Conservation (phyloP, 2,888 invertebrate species). For the Taphrorychus bicolor region DNA sequence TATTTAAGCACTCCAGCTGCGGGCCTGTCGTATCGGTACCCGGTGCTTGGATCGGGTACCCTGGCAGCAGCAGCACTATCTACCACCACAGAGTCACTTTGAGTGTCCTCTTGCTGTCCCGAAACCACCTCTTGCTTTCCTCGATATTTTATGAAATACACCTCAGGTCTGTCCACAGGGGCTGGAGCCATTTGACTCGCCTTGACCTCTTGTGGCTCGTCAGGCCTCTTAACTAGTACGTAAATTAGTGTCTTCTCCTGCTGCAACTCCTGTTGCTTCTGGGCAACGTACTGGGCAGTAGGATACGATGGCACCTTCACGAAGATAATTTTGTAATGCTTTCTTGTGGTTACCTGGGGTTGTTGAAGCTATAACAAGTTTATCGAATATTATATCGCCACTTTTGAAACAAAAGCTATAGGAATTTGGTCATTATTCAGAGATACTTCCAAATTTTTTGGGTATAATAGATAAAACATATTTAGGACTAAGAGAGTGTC, state of each 20-base stretch:
- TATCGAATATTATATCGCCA: too few species aligned
- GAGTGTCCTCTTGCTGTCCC: not conserved
- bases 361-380: slow-evolving; percentile 18
- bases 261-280: slow-evolving; percentile 74
- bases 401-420: too few species aligned
- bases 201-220: slow-evolving; percentile 81
- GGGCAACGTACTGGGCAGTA: slow-evolving; percentile 73
- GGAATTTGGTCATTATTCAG: too few species aligned
- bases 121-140: slow-evolving; percentile 63
- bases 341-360: slow-evolving; percentile 14
- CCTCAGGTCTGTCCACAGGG: slow-evolving; percentile 86
- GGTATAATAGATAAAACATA: too few species aligned
- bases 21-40: not conserved
- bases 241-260: slow-evolving; percentile 89
- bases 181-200: slow-evolving; percentile 79
- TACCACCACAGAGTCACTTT: slow-evolving; percentile 9
- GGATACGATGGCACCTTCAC: slow-evolving; percentile 70
- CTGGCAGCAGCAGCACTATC: slow-evolving; percentile 12
- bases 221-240: slow-evolving; percentile 87
- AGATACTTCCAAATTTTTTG: too few species aligned
- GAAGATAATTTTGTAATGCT: slow-evolving; percentile 72
- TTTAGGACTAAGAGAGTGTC: too few species aligned
- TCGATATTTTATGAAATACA: slow-evolving; percentile 87
- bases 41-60: not conserved
- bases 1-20: not conserved